Conservation (phyloP, 1,140 invertebrate genomes). For the Drosophila navojoa region DNA sequence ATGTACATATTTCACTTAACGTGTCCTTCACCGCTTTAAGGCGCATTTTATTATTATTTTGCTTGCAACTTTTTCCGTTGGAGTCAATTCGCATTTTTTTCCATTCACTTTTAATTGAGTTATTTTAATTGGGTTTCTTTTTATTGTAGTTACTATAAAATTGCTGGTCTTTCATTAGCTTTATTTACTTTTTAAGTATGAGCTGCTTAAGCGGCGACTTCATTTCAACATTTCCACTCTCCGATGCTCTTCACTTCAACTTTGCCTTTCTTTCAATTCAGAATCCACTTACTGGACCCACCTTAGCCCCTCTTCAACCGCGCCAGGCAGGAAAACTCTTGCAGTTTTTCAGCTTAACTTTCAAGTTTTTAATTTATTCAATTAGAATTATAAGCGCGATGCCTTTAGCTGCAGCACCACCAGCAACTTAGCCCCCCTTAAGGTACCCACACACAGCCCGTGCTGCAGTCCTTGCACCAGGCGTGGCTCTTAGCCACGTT, state of each 20-base stretch:
- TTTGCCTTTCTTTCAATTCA: not conserved
- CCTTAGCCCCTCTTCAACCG: not conserved
- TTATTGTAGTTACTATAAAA: not conserved
- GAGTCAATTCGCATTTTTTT: not conserved
- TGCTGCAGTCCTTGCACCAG: not conserved
- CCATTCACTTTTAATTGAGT: conserved; percentile 2
- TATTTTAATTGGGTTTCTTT: not conserved
- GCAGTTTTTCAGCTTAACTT: conserved; percentile 36
- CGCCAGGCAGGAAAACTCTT: conserved; percentile 23
- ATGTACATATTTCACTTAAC: too few species aligned
- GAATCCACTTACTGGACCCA: not conserved
- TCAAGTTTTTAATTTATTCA: conserved; percentile 73
- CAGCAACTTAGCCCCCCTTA: too few species aligned
- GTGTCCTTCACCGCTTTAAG: too few species aligned
- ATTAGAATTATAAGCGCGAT: conserved; percentile 62
- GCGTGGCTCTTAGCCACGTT: conserved; percentile 1
- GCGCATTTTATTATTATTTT: not conserved
- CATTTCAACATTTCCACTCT: conserved; percentile 4
- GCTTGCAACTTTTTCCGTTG: not conserved
- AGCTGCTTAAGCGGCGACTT: conserved; percentile 11
- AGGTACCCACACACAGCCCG: too few species aligned
- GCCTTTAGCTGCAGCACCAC: conserved; percentile 20
- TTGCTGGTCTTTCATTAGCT: conserved; percentile 1
- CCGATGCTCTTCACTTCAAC: not conserved
- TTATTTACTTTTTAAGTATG: not conserved